Evolutionary conservation across 2,797 vertebrate genomes (phyloP).

Genomic region (Pseudomugil gertrudae): DNA sequence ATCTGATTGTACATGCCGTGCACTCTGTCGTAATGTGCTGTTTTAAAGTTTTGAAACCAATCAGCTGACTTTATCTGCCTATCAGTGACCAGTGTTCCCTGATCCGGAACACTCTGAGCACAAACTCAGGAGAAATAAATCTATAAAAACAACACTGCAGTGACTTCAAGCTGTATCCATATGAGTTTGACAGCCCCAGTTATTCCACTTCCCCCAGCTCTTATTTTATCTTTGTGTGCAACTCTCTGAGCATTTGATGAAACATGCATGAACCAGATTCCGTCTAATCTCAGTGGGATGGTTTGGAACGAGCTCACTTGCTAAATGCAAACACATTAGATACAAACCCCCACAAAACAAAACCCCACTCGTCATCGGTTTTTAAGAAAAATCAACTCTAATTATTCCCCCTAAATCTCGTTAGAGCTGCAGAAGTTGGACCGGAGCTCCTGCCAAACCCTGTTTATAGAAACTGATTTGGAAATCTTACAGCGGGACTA

Average conservation of each 20-base stretch:
- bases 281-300: neutral
- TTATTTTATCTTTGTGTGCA: neutral
- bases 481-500: neutral
- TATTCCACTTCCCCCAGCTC: conserved; percentile 4
- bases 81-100: neutral
- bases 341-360: neutral
- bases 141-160: neutral
- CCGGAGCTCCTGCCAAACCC: neutral
- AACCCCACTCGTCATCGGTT: neutral
- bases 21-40: conserved; percentile 3
- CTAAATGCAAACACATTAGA: neutral
- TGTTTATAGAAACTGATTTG: neutral
- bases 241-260: neutral
- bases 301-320: neutral
- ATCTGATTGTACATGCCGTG: neutral
- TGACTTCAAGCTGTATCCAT: neutral
- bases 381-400: neutral
- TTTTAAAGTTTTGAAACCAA: conserved; percentile 11
- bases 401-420: neutral
- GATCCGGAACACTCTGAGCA: neutral
- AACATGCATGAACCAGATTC: neutral
- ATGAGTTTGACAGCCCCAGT: neutral
- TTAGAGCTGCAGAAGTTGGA: neutral
- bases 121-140: neutral
- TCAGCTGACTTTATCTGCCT: conserved; percentile 19